phyloP scores from a whole-genome alignment of 2,113 vertebrate species.

The Anoplopoma fimbria region DNA sequence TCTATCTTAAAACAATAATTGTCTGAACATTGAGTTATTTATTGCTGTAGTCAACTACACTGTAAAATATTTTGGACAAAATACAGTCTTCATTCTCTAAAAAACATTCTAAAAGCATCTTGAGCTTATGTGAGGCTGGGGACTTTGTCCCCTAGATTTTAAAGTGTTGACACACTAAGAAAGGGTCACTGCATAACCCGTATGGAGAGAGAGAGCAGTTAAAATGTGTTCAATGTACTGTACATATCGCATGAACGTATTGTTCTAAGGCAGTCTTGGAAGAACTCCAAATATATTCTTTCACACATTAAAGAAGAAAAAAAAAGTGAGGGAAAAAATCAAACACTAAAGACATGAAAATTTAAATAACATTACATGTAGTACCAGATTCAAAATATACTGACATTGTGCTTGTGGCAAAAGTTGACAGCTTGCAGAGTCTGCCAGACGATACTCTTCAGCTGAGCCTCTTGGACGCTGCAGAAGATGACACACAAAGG shows the following conservation, averaged over 20 bases:
- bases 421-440: slow-evolving; percentile 97
- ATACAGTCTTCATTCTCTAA: background rate
- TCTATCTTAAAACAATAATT: background rate
- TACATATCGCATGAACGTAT: background rate
- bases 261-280: background rate
- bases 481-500: slow-evolving; percentile 51
- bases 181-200: background rate
- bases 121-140: background rate
- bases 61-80: background rate
- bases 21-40: background rate
- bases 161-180: background rate
- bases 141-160: background rate
- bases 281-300: background rate
- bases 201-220: too few species aligned
- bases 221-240: background rate
- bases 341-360: background rate
- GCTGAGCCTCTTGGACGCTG: slow-evolving; percentile 91
- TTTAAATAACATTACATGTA: background rate
- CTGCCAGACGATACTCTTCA: slow-evolving; percentile 97
- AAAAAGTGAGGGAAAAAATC: too few species aligned
- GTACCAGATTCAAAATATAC: slow-evolving; percentile 53
- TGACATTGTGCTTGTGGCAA: slow-evolving; percentile 96
- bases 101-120: background rate
- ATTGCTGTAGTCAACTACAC: background rate
- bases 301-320: background rate